Evolutionary conservation across 1,140 invertebrate species (phyloP), one percentile per base, ranked within the genome.

Genomic region (Bombus waltoni): DNA sequence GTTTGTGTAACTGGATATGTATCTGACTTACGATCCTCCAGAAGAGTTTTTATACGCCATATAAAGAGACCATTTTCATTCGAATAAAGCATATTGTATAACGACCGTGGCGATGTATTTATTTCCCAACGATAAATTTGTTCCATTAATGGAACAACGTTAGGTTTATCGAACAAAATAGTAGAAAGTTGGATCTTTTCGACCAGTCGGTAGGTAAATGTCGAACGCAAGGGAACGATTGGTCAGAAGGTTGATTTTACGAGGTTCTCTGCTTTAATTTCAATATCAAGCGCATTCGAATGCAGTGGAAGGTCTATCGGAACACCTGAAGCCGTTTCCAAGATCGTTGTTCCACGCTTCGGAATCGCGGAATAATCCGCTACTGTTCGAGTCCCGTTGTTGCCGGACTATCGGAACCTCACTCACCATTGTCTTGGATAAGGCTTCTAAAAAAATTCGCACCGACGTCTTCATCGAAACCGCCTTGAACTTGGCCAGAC

Each of bases 341-440:
- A 40, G 72, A 83, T 66, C 81, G 72, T 83, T 83, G 81, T 83
- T 77, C 62, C 40, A 18, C 76, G 71, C 59, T 42, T 66, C 73
- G 32, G 32, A 53, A 44, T 76, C 82, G 82, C 44, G 74, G 74
- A 70, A 78, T 84, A 84, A 84, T 79, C 76, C 66, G 75, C 82
- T 71, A 84, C 82, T 84, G 82, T 47, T 62, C 82, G 82, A 71
- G 76, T 79, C 82, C 82, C 82, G 82, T 84, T 79, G 82, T 79
- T 84, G 28, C 77, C 53, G 76, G 82, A 79, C 82, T 78, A 79
- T 84, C 82, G 76, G 75, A 79, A 66, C n/a, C 72, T 84, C 75
- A 42, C 76, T 84, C 82, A 13, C 82, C 76, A 84, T 84, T 84
- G 82, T 84, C 65, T 84, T 78, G 75, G 47, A 53, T 84, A 75